Conservation (phyloP, 2,888 invertebrate species). For the Lochmaea capreae region DNA sequence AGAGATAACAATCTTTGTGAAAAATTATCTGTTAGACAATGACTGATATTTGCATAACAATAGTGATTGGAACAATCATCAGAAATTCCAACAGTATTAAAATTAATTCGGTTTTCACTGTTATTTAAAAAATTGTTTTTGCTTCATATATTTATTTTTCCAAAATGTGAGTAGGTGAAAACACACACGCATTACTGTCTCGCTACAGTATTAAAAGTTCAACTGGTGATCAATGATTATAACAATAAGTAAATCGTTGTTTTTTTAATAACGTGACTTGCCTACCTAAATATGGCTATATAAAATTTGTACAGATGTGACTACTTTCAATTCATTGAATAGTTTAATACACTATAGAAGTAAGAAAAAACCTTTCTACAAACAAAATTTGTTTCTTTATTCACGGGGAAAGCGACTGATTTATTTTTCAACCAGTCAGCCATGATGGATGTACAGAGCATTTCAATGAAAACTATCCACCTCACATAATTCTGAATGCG, state of each 20-base stretch:
- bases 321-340: no score
- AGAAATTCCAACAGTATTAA: not conserved
- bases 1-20: conserved; percentile 28
- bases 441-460: no score
- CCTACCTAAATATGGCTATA: not conserved
- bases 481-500: no score
- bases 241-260: not conserved
- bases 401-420: no score
- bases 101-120: not conserved
- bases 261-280: not conserved
- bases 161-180: not conserved
- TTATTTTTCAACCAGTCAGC: no score
- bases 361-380: no score
- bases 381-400: no score
- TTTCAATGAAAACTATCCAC: no score
- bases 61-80: not conserved
- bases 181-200: not conserved
- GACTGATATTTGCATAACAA: conserved; percentile 28
- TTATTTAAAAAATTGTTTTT: no score
- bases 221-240: conserved; percentile 12
- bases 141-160: no score
- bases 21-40: conserved; percentile 35
- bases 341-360: no score
- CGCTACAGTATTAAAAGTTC: not conserved
- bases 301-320: not conserved